Evolutionary conservation across 1,140 invertebrate species (phyloP), one percentile per base, ranked within the genome.

Genomic region (Chrysomallon squamiferum): DNA sequence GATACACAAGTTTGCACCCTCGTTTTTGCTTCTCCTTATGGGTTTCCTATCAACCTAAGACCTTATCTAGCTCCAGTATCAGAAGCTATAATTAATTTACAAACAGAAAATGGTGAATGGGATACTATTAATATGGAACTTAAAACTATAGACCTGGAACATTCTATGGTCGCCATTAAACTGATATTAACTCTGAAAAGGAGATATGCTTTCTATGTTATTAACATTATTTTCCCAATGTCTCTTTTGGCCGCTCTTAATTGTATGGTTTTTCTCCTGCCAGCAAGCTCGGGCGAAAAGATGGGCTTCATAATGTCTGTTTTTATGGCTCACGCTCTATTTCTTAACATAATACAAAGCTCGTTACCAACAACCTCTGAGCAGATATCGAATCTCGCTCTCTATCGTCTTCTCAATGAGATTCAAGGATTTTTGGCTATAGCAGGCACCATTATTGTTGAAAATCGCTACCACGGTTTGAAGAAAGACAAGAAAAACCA

Each of bases 171-270:
- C 13, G 50, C 50, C 25, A 22, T 38, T 15, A 38, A 54, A 54
- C 15, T 27, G 22, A 22, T 22, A 3, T 13, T 54, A 15, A 54
- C 50, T 27, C 25, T 54, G 13, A 30, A 54, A 29, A 54, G 50
- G 25, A 54, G 29, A 54, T 54, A 54, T 6, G 33, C 33, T 6
- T 58, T 33, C 32, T 38, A 58, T 22, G 29, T 58, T 18, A 58
- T 58, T n/a, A 58, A 58, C 56, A 33, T 58, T 6, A 35, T 58
- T 30, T 35, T 58, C 25, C 56, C 56, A 18, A 58, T 58, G 29
- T 11, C 11, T 9, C 13, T 58, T 18, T n/a, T 58, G 0, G 18
- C 56, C 0, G 11, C 33, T 11, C 29, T 38, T 13, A 38, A 32
- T 18, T 35, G 25, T 18, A 22, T 38, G 20, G 56, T 58, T 11